Percentiles rank a stretch among this genome's conserved stretches.
These are phyloP conservation scores for Pteropus alecto DNA, from an alignment of 2,113 vertebrate species.

Conservation along the genomic window DNA sequence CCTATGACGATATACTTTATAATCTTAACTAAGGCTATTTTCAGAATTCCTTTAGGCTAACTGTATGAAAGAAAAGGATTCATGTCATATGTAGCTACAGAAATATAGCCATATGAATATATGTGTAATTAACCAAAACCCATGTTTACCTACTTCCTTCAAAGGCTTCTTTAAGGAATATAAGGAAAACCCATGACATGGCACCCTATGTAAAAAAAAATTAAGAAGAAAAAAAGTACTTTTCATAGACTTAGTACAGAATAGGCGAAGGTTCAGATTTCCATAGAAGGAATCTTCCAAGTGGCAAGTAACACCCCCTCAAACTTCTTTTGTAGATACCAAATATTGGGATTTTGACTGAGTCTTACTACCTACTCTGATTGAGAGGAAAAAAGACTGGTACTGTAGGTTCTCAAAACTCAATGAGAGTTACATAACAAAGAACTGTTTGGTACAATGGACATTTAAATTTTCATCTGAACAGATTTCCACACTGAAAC, in stretches of 20 bases:
- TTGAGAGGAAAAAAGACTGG: not conserved
- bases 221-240: not conserved
- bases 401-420: constrained; percentile 14
- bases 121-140: constrained; percentile 18
- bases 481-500: not conserved
- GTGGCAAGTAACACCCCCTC: not conserved
- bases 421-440: not conserved
- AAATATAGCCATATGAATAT: not conserved
- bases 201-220: not conserved
- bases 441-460: not conserved
- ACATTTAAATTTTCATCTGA: constrained; percentile 6
- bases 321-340: not conserved
- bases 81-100: not conserved
- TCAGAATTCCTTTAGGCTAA: constrained; percentile 31
- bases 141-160: constrained; percentile 2
- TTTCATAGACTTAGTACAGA: not conserved
- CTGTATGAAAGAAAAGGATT: not conserved
- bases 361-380: not conserved
- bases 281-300: not conserved
- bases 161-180: not conserved
- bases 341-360: not conserved
- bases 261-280: not conserved
- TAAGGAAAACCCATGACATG: not conserved
- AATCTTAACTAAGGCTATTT: not conserved
- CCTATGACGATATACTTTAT: not conserved